Evolutionary conservation across 2,113 vertebrate species (phyloP), one percentile per base, ranked within the genome.

Genomic region (Hippolais icterina): DNA sequence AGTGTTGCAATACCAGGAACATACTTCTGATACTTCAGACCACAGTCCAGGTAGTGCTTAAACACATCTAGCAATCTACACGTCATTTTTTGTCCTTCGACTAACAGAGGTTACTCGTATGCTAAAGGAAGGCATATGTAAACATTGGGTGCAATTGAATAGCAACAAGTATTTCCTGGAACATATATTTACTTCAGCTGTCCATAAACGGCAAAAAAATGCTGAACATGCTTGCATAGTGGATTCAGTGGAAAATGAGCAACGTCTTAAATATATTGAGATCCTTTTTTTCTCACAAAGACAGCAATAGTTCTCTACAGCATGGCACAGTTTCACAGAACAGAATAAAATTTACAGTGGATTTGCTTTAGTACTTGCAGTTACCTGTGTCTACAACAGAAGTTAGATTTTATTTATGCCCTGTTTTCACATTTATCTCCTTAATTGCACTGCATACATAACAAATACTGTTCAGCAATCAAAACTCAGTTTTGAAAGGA

Each of bases 101-200:
- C n/a, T 61, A n/a, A 44, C 0, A 1, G 23, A 80, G 41, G 7
- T 39, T 42, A 42, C 25, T 68, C 0, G 0, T 15, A n/a, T 29
- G 11, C 16, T 71, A 71, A 64, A 77, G 46, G 59, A 68, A 69
- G 37, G 31, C 1, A 2, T 11, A 28, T 2, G 5, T 23, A 68
- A 68, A 85, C 4, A 22, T 76, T 25, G 41, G 16, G 27, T 52
- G 25, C 79, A 57, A 54, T 5, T 31, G 6, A 47, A n/a, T 6
- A 3, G 20, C 49, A 66, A 33, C 16, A 29, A 82, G 20, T 35
- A 65, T 42, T 50, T 92, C n/a, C 63, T 65, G 31, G 25, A 80
- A 50, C 3, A 37, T 21, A 4, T 22, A 17, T 54, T 91, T 49
- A 27, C 37, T 80, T 77, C n/a, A 69, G 25, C 14, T 72, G 56